Percentiles rank a stretch among this genome's conserved stretches.
Conservation (phyloP, 2,888 invertebrate species). For the Empis livida region DNA sequence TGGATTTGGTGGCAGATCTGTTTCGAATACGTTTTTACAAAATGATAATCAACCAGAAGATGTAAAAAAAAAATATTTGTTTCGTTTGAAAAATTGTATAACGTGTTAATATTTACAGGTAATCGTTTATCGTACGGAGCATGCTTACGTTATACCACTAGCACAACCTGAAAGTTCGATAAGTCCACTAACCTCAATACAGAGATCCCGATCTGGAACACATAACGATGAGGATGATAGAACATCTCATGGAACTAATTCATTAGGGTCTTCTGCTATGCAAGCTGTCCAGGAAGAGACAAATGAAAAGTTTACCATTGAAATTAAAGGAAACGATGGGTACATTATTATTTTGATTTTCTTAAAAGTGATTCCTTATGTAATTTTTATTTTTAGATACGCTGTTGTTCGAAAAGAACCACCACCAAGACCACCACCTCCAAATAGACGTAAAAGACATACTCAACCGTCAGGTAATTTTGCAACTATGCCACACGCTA, state of each 20-base stretch:
- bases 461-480: slow-evolving; percentile 48
- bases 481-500: slow-evolving; percentile 49
- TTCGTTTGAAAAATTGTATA: background rate
- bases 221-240: slow-evolving; percentile 47
- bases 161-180: slow-evolving; percentile 38
- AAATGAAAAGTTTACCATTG: slow-evolving; percentile 26
- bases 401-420: slow-evolving; percentile 62
- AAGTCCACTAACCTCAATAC: slow-evolving; percentile 44
- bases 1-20: slow-evolving; percentile 34
- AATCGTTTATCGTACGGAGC: slow-evolving; percentile 51
- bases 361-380: slow-evolving; percentile 22
- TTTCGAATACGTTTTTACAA: slow-evolving; percentile 34
- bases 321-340: slow-evolving; percentile 36
- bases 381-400: slow-evolving; percentile 41
- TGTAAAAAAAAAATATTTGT: slow-evolving; percentile 18
- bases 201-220: slow-evolving; percentile 37
- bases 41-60: slow-evolving; percentile 26
- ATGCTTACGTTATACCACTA: slow-evolving; percentile 49
- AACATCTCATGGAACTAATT: slow-evolving; percentile 58
- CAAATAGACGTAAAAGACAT: slow-evolving; percentile 44
- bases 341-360: slow-evolving; percentile 14
- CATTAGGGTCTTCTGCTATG: slow-evolving; percentile 41
- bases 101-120: slow-evolving; percentile 38
- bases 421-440: slow-evolving; percentile 47
- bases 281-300: slow-evolving; percentile 22